phyloP scores from a whole-genome alignment of 1,140 invertebrate species.

The Drosophila sulfurigaster region DNA sequence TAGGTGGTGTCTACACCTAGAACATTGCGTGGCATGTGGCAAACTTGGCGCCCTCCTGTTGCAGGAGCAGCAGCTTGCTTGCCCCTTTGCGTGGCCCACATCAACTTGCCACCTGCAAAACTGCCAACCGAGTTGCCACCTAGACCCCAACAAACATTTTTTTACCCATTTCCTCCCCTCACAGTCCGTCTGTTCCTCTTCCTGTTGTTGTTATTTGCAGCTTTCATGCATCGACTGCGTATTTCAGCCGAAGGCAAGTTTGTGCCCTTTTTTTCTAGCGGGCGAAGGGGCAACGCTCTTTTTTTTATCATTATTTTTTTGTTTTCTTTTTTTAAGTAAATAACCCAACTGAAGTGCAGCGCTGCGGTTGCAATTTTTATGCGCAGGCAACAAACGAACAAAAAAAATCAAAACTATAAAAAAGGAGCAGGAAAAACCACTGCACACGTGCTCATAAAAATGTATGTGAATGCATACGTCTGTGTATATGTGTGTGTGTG shows the following conservation, averaged over 20 bases:
- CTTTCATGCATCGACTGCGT: slow-evolving; percentile 79
- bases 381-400: slow-evolving; percentile 34
- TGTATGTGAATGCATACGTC: slow-evolving; percentile 9
- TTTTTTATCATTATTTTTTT: neutral
- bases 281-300: neutral
- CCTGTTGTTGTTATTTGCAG: slow-evolving; percentile 64
- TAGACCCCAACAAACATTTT: slow-evolving; percentile 61
- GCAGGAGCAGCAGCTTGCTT: slow-evolving; percentile 17
- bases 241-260: slow-evolving; percentile 69
- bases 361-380: slow-evolving; percentile 57
- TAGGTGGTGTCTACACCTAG: slow-evolving; percentile 24
- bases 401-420: slow-evolving; percentile 19
- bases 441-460: slow-evolving; percentile 56
- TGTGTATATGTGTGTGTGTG: neutral
- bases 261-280: slow-evolving; percentile 50
- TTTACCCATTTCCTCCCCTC: slow-evolving; percentile 12
- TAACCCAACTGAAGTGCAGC: slow-evolving; percentile 61
- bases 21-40: slow-evolving; percentile 61
- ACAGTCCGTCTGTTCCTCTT: neutral
- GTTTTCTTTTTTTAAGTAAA: slow-evolving; percentile 52
- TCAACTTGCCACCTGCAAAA: slow-evolving; percentile 37
- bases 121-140: slow-evolving; percentile 41
- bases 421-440: slow-evolving; percentile 28
- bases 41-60: slow-evolving; percentile 38
- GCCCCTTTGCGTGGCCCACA: slow-evolving; percentile 26